Conservation (phyloP, 2,888 invertebrate genomes). For the Hydrotaea diabolus region DNA sequence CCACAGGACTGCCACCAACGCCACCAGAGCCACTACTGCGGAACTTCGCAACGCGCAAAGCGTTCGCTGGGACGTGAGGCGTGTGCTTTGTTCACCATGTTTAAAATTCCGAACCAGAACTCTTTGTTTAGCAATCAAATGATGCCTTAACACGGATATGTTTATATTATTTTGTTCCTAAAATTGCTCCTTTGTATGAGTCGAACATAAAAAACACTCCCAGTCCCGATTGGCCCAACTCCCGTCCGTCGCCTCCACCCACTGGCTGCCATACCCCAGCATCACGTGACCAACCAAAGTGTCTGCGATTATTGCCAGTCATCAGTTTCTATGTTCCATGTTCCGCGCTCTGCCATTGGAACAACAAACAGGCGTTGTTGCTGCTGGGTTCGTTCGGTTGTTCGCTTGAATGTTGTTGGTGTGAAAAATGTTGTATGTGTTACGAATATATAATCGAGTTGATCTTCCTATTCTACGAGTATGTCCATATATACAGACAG, state of each 20-base stretch:
- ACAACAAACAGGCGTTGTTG: background rate
- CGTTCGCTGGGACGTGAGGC: background rate
- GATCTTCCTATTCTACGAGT: slow-evolving; percentile 6
- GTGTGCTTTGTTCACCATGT: background rate
- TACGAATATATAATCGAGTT: slow-evolving; percentile 47
- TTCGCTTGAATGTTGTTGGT: slow-evolving; percentile 15
- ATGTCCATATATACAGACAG: background rate
- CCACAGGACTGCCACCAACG: background rate
- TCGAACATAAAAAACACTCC: background rate
- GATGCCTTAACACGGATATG: slow-evolving; percentile 35
- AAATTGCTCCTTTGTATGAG: slow-evolving; percentile 6
- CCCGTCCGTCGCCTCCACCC: too few relatives aligned
- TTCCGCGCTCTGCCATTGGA: background rate
- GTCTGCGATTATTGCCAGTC: background rate
- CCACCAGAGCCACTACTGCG: too few relatives aligned
- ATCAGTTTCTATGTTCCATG: background rate
- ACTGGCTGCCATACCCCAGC: background rate
- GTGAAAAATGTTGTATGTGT: slow-evolving; percentile 52
- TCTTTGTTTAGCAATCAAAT: slow-evolving; percentile 30
- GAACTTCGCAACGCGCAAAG: background rate
- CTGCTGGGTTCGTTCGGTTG: too few relatives aligned
- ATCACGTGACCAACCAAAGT: background rate
- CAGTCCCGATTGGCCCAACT: background rate
- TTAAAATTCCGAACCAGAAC: slow-evolving; percentile 18
- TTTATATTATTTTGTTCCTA: slow-evolving; percentile 11